Evolutionary conservation across 2,797 vertebrate genomes (phyloP).

Genomic region (Chiroxiphia lanceolata): DNA sequence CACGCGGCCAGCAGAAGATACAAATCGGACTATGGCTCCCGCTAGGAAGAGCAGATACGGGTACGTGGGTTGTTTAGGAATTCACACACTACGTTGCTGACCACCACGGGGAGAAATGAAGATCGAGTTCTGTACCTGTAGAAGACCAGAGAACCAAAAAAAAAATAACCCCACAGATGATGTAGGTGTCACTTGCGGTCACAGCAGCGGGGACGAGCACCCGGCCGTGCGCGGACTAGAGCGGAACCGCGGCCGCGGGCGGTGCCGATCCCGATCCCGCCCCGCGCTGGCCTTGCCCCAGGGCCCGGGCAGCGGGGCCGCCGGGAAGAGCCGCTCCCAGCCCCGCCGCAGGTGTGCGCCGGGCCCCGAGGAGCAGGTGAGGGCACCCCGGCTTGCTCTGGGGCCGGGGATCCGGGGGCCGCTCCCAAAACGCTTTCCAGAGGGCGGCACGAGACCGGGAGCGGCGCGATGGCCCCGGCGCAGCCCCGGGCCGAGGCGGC

Average conservation of each 20-base stretch:
- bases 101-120: not conserved
- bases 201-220: not conserved
- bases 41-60: not conserved
- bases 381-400: not conserved
- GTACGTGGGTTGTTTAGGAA: not conserved
- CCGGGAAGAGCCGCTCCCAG: not conserved
- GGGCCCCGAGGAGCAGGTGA: not conserved
- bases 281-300: not conserved
- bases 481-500: not conserved
- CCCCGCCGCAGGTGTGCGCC: not conserved
- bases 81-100: not conserved
- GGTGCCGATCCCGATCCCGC: not conserved
- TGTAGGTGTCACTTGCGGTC: too few relatives aligned
- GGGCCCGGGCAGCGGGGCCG: not conserved
- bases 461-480: too few relatives aligned
- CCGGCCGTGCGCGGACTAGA: not conserved
- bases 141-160: not conserved
- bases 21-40: not conserved
- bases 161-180: too few relatives aligned
- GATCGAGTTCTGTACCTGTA: too few relatives aligned
- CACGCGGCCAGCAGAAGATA: not conserved
- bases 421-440: too few relatives aligned
- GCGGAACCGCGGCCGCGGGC: not conserved
- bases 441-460: not conserved
- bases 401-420: too few relatives aligned